Conservation (phyloP, 1,140 invertebrate species). For the Caenorhabditis brenneri region DNA sequence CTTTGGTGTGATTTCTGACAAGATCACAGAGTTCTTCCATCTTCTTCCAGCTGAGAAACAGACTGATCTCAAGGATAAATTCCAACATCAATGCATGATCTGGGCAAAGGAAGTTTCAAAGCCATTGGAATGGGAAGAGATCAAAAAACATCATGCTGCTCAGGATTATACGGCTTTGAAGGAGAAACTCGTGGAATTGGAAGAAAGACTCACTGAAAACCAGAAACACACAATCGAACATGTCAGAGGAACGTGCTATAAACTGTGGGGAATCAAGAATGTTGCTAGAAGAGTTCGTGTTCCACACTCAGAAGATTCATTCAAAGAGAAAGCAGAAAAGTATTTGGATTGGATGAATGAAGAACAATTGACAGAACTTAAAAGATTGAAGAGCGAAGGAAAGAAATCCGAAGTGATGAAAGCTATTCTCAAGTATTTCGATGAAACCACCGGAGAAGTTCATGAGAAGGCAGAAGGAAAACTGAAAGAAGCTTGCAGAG, state of each 20-base stretch:
- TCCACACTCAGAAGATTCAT: constrained; percentile 3
- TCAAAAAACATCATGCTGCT: constrained; percentile 24
- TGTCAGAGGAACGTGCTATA: constrained; percentile 18
- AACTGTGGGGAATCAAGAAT: constrained; percentile 30
- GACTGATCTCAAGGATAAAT: neutral
- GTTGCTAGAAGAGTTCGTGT: constrained; percentile 19
- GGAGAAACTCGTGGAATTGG: neutral
- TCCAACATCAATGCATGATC: constrained; percentile 40
- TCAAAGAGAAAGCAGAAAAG: constrained; percentile 22
- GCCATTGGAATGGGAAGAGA: constrained; percentile 37
- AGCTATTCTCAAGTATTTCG: constrained; percentile 44
- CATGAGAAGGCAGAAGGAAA: constrained; percentile 27
- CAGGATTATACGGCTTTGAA: constrained; percentile 10
- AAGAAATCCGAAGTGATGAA: constrained; percentile 44
- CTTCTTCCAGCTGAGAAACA: constrained; percentile 18
- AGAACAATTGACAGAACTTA: constrained; percentile 24
- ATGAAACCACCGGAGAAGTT: constrained; percentile 40
- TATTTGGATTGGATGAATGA: constrained; percentile 41
- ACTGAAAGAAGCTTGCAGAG: constrained; percentile 43
- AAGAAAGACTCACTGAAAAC: constrained; percentile 32
- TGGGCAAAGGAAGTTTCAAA: constrained; percentile 26
- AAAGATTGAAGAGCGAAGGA: constrained; percentile 33
- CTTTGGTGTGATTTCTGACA: neutral
- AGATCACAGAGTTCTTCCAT: constrained; percentile 30
- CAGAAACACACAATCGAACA: constrained; percentile 44